Base-by-base conservation (phyloP, 2,888 invertebrate genomes). In the Dromius quadrimaculatus region DNA sequence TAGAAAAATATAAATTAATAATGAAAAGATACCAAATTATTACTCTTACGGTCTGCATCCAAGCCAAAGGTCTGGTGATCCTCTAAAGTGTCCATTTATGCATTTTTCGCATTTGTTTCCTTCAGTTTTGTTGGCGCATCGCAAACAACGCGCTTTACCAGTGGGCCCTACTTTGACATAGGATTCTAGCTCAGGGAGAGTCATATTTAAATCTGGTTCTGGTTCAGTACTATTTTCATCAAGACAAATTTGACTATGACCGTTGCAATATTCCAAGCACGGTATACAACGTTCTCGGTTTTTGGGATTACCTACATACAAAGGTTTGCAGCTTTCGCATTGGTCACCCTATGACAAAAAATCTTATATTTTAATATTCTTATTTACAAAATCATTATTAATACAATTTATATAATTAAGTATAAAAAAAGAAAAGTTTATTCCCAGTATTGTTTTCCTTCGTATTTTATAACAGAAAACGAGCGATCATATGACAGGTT, bases 251-350 rank as follows among this genome's bases (percentile, higher is more conserved):
- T 88, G 86, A 1, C 93, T 92, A 81, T 97, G 97, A 0, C 94
- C 93, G 82, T 97, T 90, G 78, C 97, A 97, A 82, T 93, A 95
- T 73, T 92, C 92, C 1, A 89, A 84, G 78, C 98, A 98, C 0
- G 96, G 93, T 38, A 93, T 88, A 79, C 98, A 98, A 74, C 90
- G 89, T 0, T 91, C 92, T 38, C 94, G 93, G 78, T 93, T 92
- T 6, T 85, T 84, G 0, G 97, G 96, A 83, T 97, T 93, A 6
- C 97, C 97, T 20, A 98, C 97, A 83, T 90, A 97, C 68, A 95
- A 85, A 0, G 94, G 93, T 79, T 92, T 89, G 81, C 98, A 98
- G 80, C 92, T 91, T 78, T 95, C 92, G 79, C 97, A 97, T 81
- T 94, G 94, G n/a, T 87, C 86, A 2, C 96, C 97, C 89, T 91